A percentile compares a stretch with the other conserved stretches of the same genome.
These are phyloP conservation scores for Mola mola DNA, from an alignment of 2,113 vertebrate species.

Conservation along the genomic window DNA sequence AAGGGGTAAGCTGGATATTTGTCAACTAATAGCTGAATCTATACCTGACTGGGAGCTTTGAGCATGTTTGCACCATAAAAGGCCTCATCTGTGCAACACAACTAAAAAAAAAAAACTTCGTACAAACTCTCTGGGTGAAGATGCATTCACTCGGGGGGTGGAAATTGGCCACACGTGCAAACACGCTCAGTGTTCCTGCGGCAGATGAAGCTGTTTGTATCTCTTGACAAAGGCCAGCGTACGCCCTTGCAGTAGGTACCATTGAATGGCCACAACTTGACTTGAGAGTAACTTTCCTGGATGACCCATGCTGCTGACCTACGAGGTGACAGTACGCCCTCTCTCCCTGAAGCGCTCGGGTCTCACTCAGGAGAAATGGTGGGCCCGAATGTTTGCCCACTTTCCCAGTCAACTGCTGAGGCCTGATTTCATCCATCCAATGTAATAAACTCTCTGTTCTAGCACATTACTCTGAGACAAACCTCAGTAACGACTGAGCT, in stretches of 20 bases:
- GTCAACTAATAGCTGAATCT: conserved; percentile 65
- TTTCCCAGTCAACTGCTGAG: conserved; percentile 18
- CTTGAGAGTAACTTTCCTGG: conserved; percentile 83
- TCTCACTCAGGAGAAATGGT: conserved; percentile 65
- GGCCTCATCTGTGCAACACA: conserved; percentile 15
- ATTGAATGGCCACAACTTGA: conserved; percentile 86
- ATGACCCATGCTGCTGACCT: conserved; percentile 80
- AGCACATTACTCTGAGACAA: background rate
- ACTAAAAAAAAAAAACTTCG: conserved; percentile 19
- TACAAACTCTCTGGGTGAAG: background rate
- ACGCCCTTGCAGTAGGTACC: conserved; percentile 79
- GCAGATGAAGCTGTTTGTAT: conserved; percentile 62
- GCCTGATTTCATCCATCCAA: conserved; percentile 22
- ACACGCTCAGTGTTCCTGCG: conserved; percentile 56
- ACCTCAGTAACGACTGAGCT: conserved; percentile 7
- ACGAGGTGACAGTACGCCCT: conserved; percentile 58
- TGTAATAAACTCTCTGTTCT: no score
- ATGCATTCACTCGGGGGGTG: background rate
- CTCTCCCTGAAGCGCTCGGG: conserved; percentile 50
- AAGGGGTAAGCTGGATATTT: conserved; percentile 80
- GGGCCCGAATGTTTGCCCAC: conserved; percentile 67
- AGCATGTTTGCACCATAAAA: conserved; percentile 62
- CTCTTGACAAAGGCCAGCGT: conserved; percentile 78
- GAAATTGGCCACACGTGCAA: conserved; percentile 51
- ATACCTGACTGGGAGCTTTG: conserved; percentile 53